Evolutionary conservation across 2,888 invertebrate species (phyloP), one percentile per base, ranked within the genome.

Genomic region (Pollenia griseotomentosa): DNA sequence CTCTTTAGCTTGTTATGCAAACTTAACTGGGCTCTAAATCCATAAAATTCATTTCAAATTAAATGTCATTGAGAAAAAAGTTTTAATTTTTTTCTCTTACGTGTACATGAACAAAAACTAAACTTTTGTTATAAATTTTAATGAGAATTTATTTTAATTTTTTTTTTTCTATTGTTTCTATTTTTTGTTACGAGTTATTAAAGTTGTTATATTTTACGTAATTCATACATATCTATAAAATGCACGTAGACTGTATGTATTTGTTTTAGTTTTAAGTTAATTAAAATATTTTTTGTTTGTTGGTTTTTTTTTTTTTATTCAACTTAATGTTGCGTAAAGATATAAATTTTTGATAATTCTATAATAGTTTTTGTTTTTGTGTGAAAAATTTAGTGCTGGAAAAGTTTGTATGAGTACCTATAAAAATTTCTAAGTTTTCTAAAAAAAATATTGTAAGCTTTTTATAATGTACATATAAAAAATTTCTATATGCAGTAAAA

Each of bases 281-380:
- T 33, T 42, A 40, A 42, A 4, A 14, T 66, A 55, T 70, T 70
- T n/a, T 61, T n/a, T 46, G 23, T 68, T 59, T 33, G n/a, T 70
- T 19, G 46, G 23, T 65, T 40, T 57, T 59, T 59, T 68, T 70
- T 70, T 59, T 59, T 68, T 79, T 51, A 68, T 66, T 59, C 40
- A 59, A 79, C 46, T 68, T 68, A 68, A 79, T 68, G 78, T 79
- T 79, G 78, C 68, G 70, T 68, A 42, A 79, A 79, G 68, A 79
- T 79, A 59, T 16, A 68, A 11, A 44, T 48, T 48, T 77, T 33
- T 33, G 33, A 33, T 33, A 33, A 33, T 33, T 33, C 33, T 33
- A 33, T 33, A 6, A 6, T 33, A 33, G 5, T 33, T 33, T 33
- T 33, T 33, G 33, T 33, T 6, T 6, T 33, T 33, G 33, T 33